phyloP scores from a whole-genome alignment of 2,113 vertebrate genomes.

The Laterallus jamaicensis region DNA sequence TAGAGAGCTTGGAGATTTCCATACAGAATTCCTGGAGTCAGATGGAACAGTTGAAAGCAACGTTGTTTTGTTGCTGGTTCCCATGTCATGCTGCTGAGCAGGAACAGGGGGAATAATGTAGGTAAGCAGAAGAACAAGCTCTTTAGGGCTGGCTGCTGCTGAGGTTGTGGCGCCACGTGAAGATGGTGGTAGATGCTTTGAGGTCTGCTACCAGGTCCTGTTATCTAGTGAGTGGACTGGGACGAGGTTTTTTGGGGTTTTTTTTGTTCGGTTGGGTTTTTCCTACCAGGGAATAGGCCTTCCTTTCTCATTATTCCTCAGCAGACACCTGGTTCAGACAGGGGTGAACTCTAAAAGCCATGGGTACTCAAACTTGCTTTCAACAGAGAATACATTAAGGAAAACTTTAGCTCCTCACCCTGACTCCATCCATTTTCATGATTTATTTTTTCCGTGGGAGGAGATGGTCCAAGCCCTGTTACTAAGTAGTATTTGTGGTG shows the following conservation, averaged over 20 bases:
- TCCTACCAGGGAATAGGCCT: neutral
- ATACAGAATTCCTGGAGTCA: neutral
- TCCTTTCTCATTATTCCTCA: neutral
- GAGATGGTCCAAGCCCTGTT: neutral
- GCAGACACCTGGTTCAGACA: neutral
- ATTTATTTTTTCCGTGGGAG: neutral
- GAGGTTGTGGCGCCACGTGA: neutral
- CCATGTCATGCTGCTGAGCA: neutral
- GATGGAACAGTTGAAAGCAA: neutral
- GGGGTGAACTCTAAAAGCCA: neutral
- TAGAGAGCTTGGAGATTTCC: neutral
- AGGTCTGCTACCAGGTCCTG: neutral
- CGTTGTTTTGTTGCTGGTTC: neutral
- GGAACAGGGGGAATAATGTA: fast-evolving
- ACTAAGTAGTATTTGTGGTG: neutral
- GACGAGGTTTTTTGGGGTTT: no score
- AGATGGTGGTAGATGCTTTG: neutral
- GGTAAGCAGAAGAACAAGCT: neutral
- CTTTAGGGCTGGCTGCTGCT: neutral
- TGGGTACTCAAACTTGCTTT: neutral
- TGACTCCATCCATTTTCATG: neutral
- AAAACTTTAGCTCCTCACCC: neutral
- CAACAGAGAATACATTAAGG: neutral
- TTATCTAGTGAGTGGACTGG: neutral
- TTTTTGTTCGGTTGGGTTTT: neutral